phyloP scores from a whole-genome alignment of 2,888 invertebrate genomes.

The Steinernema carpocapsae region DNA sequence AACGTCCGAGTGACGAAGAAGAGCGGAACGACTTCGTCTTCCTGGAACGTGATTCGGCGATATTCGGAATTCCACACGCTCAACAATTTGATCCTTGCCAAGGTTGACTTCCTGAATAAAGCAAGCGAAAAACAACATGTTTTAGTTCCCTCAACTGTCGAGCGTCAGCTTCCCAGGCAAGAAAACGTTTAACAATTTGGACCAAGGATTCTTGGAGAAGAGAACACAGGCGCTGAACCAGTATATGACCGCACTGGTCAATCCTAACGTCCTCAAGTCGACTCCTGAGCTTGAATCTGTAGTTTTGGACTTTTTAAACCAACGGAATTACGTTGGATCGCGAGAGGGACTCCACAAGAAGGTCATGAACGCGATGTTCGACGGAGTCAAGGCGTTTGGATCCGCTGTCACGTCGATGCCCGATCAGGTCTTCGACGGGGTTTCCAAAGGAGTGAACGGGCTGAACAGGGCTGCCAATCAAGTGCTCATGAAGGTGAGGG shows the following conservation, averaged over 20 bases:
- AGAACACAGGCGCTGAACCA: conserved; percentile 80
- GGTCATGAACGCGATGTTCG: conserved; percentile 73
- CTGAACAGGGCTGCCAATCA: conserved; percentile 78
- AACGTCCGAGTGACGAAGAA: conserved; percentile 57
- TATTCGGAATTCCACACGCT: conserved; percentile 93
- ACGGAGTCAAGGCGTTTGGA: conserved; percentile 80
- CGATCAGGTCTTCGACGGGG: conserved; percentile 83
- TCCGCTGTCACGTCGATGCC: conserved; percentile 84
- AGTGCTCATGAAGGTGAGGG: conserved; percentile 42
- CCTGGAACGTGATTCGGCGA: conserved; percentile 87
- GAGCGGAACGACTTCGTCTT: conserved; percentile 39
- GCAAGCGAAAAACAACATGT: conserved; percentile 44
- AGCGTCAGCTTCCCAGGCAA: conserved; percentile 86
- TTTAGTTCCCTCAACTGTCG: conserved; percentile 80
- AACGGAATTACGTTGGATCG: conserved; percentile 60
- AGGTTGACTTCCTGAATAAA: conserved; percentile 59
- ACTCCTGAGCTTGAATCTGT: conserved; percentile 75
- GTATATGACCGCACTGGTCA: conserved; percentile 75
- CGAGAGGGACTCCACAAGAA: conserved; percentile 54
- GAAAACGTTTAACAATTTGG: conserved; percentile 91
- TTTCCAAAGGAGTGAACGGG: conserved; percentile 83
- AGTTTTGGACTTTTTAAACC: conserved; percentile 66
- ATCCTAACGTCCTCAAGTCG: conserved; percentile 71
- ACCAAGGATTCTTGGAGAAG: conserved; percentile 79
- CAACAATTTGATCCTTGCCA: conserved; percentile 79